Base-by-base conservation (phyloP, 2,888 invertebrate genomes). In the Habrosyne pyritoides region DNA sequence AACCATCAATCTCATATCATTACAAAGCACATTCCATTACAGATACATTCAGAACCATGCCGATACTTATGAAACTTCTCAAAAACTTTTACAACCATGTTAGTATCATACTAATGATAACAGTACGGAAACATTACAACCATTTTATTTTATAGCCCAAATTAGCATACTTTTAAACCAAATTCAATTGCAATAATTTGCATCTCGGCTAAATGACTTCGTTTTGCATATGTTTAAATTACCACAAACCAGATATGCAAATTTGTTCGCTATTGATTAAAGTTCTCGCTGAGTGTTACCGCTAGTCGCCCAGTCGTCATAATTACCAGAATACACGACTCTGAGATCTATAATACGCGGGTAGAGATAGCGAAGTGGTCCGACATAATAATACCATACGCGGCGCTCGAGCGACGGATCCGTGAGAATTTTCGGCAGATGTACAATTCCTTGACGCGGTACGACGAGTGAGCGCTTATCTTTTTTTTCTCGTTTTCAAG, bases 401-500 rank as follows among this genome's bases (percentile, higher is more conserved):
- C 73, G 81, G 77, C 77, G 75, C 75, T 69, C 71, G 56, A 61
- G 57, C 74, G 77, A 76, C 78, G 81, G 84, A 86, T 79, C 88
- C 93, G 93, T 93, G 93, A 93, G 93, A 93, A 92, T 83, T 92
- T 93, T 91, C 88, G 92, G 92, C 93, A 93, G 93, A 93, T 93
- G 93, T 91, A 90, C 91, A 91, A 91, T 91, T 91, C 86, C 89
- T 91, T 89, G 88, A 87, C 86, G 86, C 85, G 83, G 84, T 83
- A 81, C 87, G 86, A 85, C 87, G 87, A 86, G 86, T 82, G 87
- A 88, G 79, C 89, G 87, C 87, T 89, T 89, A 87, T 86, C 83
- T 86, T 87, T 87, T 89, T 80, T 81, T 74, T 75, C 77, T 75
- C 74, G 70, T 79, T 75, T 55, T 57, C 68, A 62, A 76, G 69